Base-by-base conservation (phyloP, 2,888 invertebrate species). In the Eulithis prunata region DNA sequence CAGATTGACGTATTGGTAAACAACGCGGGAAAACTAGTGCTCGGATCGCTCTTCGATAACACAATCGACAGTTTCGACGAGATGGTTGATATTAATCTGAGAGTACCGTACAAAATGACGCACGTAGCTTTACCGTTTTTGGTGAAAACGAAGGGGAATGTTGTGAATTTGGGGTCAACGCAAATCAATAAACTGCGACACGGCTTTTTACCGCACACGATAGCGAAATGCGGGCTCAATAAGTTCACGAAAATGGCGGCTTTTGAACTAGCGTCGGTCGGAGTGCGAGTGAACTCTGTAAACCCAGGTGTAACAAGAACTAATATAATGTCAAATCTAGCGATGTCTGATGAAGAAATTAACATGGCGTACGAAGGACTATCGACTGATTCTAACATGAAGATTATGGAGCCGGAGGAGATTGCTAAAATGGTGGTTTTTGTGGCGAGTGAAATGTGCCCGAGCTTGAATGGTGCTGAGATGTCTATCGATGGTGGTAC, bases 81-180 rank as follows among this genome's bases (percentile, higher is more conserved):
- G 63, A 87, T 97, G 63, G 96, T 98, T 91, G 96, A 96, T 74
- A 94, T 96, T 3, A 98, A 98, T 83, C 95, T 97, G 0, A 94
- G 97, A 73, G 94, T 96, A 0, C 88, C 96, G 0, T 96, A 95
- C 80, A 94, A 95, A 62, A 81, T 98, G 71, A 97, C 97, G 0
- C 96, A 95, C 92, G 81, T 97, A 58, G 96, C 96, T 32, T 94
- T 96, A 0, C 98, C 98, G 0, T 94, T 97, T 85, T 88, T 98
- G 41, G 91, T 96, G 0, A 94, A 95, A 82, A 94, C 95, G 0
- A 96, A 96, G 86, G 97, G 97, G 0, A 96, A 94, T 70, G 95
- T 98, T 71, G 97, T 99, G 0, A 98, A 98, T 84, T 95, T 98
- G 0, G 97, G 98, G 6, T 97, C 97, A 78, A 96, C 98, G 0